Base-by-base conservation (phyloP, 2,797 vertebrate species). In the Lepus townsendii region DNA sequence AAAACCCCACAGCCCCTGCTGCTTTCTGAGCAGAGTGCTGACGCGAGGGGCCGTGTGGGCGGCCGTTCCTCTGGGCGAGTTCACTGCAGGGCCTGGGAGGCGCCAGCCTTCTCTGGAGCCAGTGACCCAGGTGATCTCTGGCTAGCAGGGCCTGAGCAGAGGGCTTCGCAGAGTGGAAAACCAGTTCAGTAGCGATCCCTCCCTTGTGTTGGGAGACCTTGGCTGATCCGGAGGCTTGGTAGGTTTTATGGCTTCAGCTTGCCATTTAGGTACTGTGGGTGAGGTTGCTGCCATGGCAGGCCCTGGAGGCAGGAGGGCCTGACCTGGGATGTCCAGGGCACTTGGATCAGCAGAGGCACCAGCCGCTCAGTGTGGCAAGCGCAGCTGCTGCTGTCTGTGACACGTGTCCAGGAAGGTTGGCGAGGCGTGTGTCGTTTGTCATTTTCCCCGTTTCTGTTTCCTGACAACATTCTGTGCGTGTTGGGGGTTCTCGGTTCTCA, bases 401-500 rank as follows among this genome's bases (percentile, higher is more conserved):
- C 54, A 19, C 17, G 8, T 17, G 3, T 57, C 54, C 8, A 57
- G 54, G 7, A 57, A 57, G 54, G 9, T 4, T 38, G n/a, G 16
- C 22, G 60, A 22, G 68, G 38, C 9, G 3, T 13, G 0, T 5
- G 5, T 30, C 32, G 8, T 8, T 5, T 14, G n/a, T 63, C 7
- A 0, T 24, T 17, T 20, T 17, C 80, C 24, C 4, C 20, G 7
- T 2, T 3, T 20, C 5, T 32, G 7, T 20, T 35, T 60, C 42
- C 19, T 7, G 7, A 11, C 24, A 35, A 8, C 24, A 7, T 14
- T 38, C 60, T 0, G 7, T 17, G 1, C 3, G 0, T 1, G 0
- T 13, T 9, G 79, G 60, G 54, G 42, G 42, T 47, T 47, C 42
- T 47, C 8, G 42, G 42, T 47, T 47, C 42, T 47, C 42, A 47